Evolutionary conservation across 2,888 invertebrate genomes (phyloP).

Genomic region (Philopedon plagiatum): DNA sequence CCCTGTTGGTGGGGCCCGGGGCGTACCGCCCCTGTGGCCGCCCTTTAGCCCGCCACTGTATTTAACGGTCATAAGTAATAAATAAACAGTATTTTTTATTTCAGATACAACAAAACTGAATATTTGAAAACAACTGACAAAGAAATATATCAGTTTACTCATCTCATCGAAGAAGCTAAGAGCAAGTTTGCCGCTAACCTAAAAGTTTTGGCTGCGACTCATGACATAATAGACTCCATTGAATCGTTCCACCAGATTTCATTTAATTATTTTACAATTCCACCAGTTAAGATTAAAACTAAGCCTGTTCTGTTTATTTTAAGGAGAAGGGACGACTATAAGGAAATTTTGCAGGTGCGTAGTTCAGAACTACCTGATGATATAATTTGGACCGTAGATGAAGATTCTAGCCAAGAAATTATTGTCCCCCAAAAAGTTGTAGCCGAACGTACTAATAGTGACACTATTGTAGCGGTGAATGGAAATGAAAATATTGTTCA

Average conservation of each 20-base stretch:
- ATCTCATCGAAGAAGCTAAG: slow-evolving; percentile 86
- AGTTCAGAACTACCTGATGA: slow-evolving; percentile 1
- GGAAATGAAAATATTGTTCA: neutral
- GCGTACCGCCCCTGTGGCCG: too few species aligned
- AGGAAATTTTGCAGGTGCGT: slow-evolving; percentile 66
- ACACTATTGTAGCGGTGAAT: neutral
- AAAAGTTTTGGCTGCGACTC: slow-evolving; percentile 80
- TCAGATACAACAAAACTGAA: slow-evolving; percentile 87
- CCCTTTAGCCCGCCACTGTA: too few species aligned
- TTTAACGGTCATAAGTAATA: too few species aligned
- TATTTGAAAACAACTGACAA: slow-evolving; percentile 75
- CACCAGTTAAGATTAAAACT: slow-evolving; percentile 85
- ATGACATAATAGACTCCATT: slow-evolving; percentile 81
- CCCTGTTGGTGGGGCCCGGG: too few species aligned
- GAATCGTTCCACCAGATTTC: slow-evolving; percentile 88
- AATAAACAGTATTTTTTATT: too few species aligned
- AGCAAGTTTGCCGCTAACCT: slow-evolving; percentile 84
- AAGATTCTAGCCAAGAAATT: neutral
- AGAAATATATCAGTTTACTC: slow-evolving; percentile 81
- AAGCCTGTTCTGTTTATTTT: slow-evolving; percentile 87
- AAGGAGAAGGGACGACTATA: slow-evolving; percentile 75
- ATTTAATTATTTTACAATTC: slow-evolving; percentile 83
- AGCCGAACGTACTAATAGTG: neutral
- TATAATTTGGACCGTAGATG: too few species aligned
- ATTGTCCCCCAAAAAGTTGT: neutral